A percentile compares a stretch with the other conserved stretches of the same genome.
Evolutionary conservation across 2,797 vertebrate species (phyloP).

Genomic region (Poeciliopsis paucimaculata): DNA sequence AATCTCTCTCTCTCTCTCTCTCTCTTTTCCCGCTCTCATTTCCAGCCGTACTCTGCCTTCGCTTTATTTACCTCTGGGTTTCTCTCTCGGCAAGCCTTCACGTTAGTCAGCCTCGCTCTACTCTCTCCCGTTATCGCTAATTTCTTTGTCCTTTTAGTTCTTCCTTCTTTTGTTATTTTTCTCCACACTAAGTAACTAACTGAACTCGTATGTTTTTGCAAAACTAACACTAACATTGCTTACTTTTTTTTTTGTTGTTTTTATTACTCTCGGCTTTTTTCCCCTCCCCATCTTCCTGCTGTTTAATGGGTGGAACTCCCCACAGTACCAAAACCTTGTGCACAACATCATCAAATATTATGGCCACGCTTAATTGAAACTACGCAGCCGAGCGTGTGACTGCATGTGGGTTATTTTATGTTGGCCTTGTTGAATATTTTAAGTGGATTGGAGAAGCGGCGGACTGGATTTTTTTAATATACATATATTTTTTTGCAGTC

Average conservation of each 20-base stretch:
- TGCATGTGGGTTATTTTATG: slow-evolving; percentile 63
- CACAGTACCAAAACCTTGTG: slow-evolving; percentile 45
- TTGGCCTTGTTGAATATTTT: slow-evolving; percentile 62
- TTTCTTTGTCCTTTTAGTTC: neutral
- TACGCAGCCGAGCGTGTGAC: slow-evolving; percentile 50
- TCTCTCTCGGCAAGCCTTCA: neutral
- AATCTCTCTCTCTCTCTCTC: slow-evolving; percentile 22
- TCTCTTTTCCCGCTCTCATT: slow-evolving; percentile 6
- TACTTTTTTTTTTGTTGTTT: neutral
- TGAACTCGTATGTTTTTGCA: slow-evolving; percentile 18
- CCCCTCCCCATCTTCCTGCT: slow-evolving; percentile 27
- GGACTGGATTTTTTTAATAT: slow-evolving; percentile 30
- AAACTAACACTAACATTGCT: slow-evolving; percentile 15
- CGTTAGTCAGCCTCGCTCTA: neutral
- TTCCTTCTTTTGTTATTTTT: slow-evolving; percentile 4
- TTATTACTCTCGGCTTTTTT: neutral
- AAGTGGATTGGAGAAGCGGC: slow-evolving; percentile 60
- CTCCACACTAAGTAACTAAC: neutral
- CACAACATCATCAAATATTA: slow-evolving; percentile 67
- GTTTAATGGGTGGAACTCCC: slow-evolving; percentile 54
- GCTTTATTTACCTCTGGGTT: neutral
- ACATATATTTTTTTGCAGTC: slow-evolving; percentile 2
- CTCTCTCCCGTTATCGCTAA: neutral
- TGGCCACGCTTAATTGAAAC: slow-evolving; percentile 65
- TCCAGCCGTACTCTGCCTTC: slow-evolving; percentile 13